Conservation (phyloP, 2,113 vertebrate genomes). For the Myiopsitta monachus region DNA sequence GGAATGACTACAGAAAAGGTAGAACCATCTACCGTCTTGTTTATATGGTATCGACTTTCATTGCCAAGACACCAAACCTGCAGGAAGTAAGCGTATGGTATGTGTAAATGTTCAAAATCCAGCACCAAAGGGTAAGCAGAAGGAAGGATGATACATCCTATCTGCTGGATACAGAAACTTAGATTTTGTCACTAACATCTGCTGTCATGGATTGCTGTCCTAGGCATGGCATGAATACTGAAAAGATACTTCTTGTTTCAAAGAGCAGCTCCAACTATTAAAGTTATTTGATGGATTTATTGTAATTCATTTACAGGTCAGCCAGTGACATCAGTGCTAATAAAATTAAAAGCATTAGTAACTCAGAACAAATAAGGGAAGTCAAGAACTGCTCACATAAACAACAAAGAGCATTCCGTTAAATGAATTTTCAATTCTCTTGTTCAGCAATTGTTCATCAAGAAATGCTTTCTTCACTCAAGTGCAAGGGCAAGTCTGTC, state of each 20-base stretch:
- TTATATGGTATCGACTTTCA: constrained; percentile 93
- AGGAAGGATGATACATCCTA: background rate
- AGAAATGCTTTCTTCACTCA: background rate
- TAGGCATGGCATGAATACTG: background rate
- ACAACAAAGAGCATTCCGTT: background rate
- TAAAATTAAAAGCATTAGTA: background rate
- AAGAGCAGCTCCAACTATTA: background rate
- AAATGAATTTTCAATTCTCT: background rate
- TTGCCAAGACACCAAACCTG: constrained; percentile 98
- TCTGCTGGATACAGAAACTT: background rate
- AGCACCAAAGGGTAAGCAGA: background rate
- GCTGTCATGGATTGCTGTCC: background rate
- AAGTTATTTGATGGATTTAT: background rate
- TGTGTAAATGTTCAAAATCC: background rate
- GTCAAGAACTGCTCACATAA: background rate
- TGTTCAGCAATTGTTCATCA: background rate
- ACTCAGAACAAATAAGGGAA: background rate
- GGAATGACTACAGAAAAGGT: constrained; percentile 90
- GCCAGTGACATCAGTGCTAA: background rate
- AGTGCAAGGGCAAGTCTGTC: background rate
- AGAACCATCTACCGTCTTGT: constrained; percentile 90
- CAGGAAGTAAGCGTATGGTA: background rate
- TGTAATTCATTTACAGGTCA: background rate
- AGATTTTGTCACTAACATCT: background rate
- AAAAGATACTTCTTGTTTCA: background rate